A percentile compares a stretch with the other conserved stretches of the same genome.
Evolutionary conservation across 2,888 invertebrate genomes (phyloP).

Genomic region (Chrysolina americana): DNA sequence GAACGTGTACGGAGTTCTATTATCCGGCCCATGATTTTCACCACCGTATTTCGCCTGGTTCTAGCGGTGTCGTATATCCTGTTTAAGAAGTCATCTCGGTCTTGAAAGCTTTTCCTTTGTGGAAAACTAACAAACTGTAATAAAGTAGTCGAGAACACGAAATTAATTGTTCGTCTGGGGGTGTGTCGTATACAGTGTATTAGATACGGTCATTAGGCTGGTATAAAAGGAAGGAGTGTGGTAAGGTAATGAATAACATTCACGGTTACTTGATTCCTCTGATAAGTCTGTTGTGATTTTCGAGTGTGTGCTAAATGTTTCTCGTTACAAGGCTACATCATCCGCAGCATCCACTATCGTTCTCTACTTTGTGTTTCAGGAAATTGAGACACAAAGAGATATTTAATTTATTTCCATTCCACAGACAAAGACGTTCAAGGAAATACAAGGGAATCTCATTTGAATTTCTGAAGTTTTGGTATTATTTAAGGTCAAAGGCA

Average conservation of each 20-base stretch:
- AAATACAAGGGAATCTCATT: no score
- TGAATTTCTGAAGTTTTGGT: no score
- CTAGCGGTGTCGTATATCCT: conserved; percentile 42
- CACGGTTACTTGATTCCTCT: background rate
- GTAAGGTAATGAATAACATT: background rate
- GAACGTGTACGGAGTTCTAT: conserved; percentile 41
- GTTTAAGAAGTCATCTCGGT: conserved; percentile 42
- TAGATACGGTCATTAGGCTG: background rate
- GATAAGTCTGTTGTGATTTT: background rate
- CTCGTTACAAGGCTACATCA: background rate
- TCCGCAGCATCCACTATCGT: no score
- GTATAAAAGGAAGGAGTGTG: conserved; percentile 7
- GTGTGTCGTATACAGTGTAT: conserved; percentile 19
- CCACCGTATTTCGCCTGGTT: conserved; percentile 31
- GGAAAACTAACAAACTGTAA: conserved; percentile 37
- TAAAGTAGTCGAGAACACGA: conserved; percentile 38
- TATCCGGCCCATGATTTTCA: conserved; percentile 34
- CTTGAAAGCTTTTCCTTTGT: conserved; percentile 44
- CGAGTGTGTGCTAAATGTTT: background rate
- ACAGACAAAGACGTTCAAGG: no score
- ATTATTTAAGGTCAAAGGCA: no score
- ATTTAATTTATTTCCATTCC: no score
- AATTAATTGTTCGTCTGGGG: conserved; percentile 40
- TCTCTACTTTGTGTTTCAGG: no score
- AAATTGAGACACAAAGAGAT: no score